Percentiles rank a stretch among this genome's conserved stretches.
phyloP scores from a whole-genome alignment of 2,888 invertebrate species.

The Apeira syringaria region DNA sequence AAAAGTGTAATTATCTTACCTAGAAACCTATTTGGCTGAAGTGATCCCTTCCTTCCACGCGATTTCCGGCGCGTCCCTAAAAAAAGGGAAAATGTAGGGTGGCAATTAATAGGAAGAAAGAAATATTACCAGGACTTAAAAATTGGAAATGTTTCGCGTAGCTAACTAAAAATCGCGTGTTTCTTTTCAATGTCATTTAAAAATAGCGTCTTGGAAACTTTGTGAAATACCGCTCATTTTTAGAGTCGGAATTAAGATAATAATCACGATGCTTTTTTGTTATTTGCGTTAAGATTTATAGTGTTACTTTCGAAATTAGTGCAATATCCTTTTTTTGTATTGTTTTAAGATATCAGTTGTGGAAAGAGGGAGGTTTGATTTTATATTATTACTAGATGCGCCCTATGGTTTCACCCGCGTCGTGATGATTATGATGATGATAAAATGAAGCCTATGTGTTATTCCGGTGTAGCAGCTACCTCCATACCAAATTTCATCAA shows the following conservation, averaged over 20 bases:
- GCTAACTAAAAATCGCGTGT: constrained; percentile 29
- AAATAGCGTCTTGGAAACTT: constrained; percentile 24
- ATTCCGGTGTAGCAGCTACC: too few relatives aligned
- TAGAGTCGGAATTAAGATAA: constrained; percentile 11
- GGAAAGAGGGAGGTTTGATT: too few relatives aligned
- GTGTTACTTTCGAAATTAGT: too few relatives aligned
- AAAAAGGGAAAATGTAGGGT: constrained; percentile 53
- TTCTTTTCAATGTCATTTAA: constrained; percentile 31
- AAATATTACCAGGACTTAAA: constrained; percentile 52
- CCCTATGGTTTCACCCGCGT: too few relatives aligned
- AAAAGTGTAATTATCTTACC: constrained; percentile 64
- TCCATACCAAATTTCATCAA: too few relatives aligned
- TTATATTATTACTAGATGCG: too few relatives aligned
- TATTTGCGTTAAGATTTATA: constrained; percentile 1
- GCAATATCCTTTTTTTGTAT: too few relatives aligned
- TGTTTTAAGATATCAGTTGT: too few relatives aligned
- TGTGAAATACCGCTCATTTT: constrained; percentile 19
- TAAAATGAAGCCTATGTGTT: too few relatives aligned
- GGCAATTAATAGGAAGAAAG: constrained; percentile 66
- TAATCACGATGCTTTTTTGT: constrained; percentile 9
- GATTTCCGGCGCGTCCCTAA: constrained; percentile 66
- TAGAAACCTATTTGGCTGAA: constrained; percentile 62
- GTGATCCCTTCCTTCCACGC: constrained; percentile 67
- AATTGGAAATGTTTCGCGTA: constrained; percentile 43
- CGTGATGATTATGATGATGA: too few relatives aligned